Evolutionary conservation across 2,888 invertebrate genomes (phyloP).

Genomic region (Cataglyphis albicans): DNA sequence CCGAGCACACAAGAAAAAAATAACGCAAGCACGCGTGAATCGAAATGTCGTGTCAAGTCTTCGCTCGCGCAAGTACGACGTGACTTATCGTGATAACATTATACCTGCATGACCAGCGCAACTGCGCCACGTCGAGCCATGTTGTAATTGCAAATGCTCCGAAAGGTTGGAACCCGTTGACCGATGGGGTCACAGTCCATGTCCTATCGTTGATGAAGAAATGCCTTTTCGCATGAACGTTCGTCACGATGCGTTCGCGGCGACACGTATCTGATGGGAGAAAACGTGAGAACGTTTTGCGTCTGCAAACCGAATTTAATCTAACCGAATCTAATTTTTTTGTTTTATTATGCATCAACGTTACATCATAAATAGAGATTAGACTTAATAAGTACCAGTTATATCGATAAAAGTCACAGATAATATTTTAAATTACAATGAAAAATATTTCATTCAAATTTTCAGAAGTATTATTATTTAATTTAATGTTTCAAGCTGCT

Average conservation of each 20-base stretch:
- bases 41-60: constrained; percentile 17
- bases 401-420: neutral
- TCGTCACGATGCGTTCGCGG: constrained; percentile 48
- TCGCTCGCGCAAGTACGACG: neutral
- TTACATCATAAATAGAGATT: constrained; percentile 13
- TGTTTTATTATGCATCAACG: neutral
- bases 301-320: constrained; percentile 10
- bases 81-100: constrained; percentile 61
- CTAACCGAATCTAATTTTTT: neutral
- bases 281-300: constrained; percentile 54
- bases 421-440: neutral
- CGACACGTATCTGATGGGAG: constrained; percentile 59
- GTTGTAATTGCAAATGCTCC: constrained; percentile 74
- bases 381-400: neutral
- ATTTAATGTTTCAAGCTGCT: neutral
- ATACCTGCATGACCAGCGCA: constrained; percentile 42
- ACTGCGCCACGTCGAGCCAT: constrained; percentile 51
- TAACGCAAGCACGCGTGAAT: neutral
- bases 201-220: constrained; percentile 41
- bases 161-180: constrained; percentile 37
- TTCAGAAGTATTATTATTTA: neutral
- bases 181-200: constrained; percentile 29
- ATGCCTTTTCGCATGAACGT: constrained; percentile 33
- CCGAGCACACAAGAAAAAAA: neutral
- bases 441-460: neutral